Conservation (phyloP, 2,797 vertebrate genomes). For the Orientallactaga sibirica region DNA sequence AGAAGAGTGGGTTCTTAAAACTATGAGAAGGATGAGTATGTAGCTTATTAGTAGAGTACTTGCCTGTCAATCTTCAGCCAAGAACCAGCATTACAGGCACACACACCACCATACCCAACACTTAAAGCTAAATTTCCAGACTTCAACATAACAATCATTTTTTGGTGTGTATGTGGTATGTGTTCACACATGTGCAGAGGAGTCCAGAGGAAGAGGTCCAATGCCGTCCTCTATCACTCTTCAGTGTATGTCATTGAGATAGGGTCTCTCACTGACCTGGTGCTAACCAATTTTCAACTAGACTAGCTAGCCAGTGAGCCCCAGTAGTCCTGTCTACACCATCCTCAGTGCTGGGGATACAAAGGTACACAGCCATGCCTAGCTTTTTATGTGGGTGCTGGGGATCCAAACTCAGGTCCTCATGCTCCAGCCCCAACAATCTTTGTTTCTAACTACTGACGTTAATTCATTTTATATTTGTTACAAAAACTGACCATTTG, state of each 20-base stretch:
- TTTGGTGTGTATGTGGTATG: background rate
- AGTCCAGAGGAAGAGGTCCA: too few relatives aligned
- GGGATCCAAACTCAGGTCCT: too few relatives aligned
- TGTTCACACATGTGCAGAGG: too few relatives aligned
- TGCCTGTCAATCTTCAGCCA: background rate
- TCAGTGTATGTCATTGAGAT: too few relatives aligned
- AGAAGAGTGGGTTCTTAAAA: constrained; percentile 35
- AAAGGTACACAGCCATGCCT: too few relatives aligned
- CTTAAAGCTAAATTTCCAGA: background rate
- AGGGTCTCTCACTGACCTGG: too few relatives aligned
- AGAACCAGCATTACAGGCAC: background rate
- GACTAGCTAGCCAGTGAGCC: too few relatives aligned
- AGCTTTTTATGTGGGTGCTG: too few relatives aligned
- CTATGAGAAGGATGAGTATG: background rate
- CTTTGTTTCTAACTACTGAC: constrained; percentile 7
- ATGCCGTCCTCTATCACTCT: too few relatives aligned
- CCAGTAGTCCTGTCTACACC: too few relatives aligned
- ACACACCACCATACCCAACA: background rate
- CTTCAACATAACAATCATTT: background rate
- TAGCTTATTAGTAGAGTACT: background rate
- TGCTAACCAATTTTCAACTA: too few relatives aligned
- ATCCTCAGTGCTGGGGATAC: too few relatives aligned
- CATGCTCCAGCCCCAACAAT: background rate
- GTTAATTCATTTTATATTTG: constrained; percentile 32
- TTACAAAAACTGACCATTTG: background rate